Evolutionary conservation across 2,113 vertebrate species (phyloP).

Genomic region (Setophaga coronata): DNA sequence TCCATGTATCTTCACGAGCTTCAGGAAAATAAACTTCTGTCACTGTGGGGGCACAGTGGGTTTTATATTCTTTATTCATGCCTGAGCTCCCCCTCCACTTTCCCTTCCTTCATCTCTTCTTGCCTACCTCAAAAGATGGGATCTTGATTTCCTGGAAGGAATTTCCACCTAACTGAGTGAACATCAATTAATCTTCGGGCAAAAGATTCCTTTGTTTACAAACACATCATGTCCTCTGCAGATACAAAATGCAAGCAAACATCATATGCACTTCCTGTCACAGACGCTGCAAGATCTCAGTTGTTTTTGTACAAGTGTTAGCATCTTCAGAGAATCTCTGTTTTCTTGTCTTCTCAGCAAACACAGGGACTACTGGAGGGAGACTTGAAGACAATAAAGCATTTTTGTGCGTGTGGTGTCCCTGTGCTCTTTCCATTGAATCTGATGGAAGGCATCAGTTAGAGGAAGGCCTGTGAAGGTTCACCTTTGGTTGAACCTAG

Average conservation of each 20-base stretch:
- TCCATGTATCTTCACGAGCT: neutral
- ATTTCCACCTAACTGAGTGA: neutral
- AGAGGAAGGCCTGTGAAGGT: neutral
- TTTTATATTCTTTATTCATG: neutral
- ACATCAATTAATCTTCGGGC: neutral
- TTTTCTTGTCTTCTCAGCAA: neutral
- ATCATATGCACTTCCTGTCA: accelerated
- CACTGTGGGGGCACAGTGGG: accelerated
- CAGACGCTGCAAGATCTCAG: neutral
- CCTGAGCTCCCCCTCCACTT: neutral
- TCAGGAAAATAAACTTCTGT: neutral
- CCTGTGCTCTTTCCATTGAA: neutral
- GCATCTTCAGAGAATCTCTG: neutral
- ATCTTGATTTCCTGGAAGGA: neutral
- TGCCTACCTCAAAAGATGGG: neutral
- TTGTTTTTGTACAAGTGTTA: neutral
- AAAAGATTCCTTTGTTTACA: neutral
- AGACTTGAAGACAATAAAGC: neutral
- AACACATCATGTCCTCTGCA: neutral
- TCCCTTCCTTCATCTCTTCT: neutral
- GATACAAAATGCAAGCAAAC: neutral
- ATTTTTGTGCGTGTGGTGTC: accelerated
- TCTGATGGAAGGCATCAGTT: neutral
- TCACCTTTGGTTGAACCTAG: neutral
- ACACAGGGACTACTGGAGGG: neutral